phyloP scores from a whole-genome alignment of 2,113 vertebrate genomes.

The Percina caprodes region DNA sequence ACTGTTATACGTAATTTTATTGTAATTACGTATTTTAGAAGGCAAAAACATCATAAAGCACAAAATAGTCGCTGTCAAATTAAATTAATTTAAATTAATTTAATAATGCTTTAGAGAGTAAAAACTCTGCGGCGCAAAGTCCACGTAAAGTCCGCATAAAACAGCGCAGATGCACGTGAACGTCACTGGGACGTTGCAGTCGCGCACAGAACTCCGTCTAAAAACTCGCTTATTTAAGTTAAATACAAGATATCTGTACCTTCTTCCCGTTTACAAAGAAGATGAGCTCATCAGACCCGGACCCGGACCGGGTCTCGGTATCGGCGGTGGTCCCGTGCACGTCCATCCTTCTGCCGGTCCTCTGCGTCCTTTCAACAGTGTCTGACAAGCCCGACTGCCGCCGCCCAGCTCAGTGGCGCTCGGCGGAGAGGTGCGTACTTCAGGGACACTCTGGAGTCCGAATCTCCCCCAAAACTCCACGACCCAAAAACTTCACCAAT shows the following conservation, averaged over 20 bases:
- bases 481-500: rapidly evolving
- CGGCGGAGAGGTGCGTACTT: neutral
- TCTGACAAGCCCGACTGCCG: neutral
- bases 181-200: neutral
- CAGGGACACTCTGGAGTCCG: neutral
- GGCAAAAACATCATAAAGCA: too few species aligned
- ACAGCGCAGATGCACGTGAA: neutral
- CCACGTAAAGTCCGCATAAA: neutral
- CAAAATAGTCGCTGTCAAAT: too few species aligned
- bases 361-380: neutral
- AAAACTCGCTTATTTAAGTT: rapidly evolving
- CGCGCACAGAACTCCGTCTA: neutral
- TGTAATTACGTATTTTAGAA: too few species aligned
- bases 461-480: neutral
- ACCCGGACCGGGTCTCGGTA: neutral
- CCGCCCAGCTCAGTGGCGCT: neutral
- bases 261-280: conserved; percentile 98
- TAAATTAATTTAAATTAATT: too few species aligned
- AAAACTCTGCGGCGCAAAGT: neutral
- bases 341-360: neutral
- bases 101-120: neutral
- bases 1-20: too few species aligned
- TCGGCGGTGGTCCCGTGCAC: neutral
- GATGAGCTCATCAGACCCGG: conserved; percentile 83
- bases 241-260: conserved; percentile 77